Base-by-base conservation (phyloP, 1,140 invertebrate genomes). In the Eciton burchellii region DNA sequence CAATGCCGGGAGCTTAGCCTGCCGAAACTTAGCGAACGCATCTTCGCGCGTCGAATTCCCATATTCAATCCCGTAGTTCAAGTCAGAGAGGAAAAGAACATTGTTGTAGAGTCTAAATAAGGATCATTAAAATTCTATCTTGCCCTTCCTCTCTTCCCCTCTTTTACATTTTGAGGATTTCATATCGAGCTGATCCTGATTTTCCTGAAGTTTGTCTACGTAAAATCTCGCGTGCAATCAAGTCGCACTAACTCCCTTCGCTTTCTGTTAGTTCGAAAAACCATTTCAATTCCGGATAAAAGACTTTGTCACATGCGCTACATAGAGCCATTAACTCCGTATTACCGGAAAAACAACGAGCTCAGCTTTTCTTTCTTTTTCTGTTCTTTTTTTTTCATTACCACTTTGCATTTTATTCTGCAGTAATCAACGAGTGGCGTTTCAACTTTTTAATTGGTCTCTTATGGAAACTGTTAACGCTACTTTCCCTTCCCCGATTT, bases 361-460 rank as follows among this genome's bases (percentile, higher is more conserved):
- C 63, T n/a, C 59, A 76, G 65, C 21, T 77, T 26, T 66, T n/a
- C n/a, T n/a, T n/a, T n/a, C n/a, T n/a, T n/a, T n/a, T n/a, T n/a
- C n/a, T n/a, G n/a, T n/a, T n/a, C n/a, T n/a, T n/a, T n/a, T n/a
- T n/a, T n/a, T n/a, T 68, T n/a, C 19, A 26, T 54, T 68, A 68
- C 26, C 11, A 26, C 49, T 77, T 77, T 68, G 9, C 24, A 29
- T 68, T 79, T 57, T 79, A 56, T 43, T 66, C 21, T 21, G 1
- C n/a, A 11, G 14, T 26, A 79, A 79, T 77, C 29, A 24, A 66
- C 47, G 35, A 26, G 21, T 21, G 63, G 14, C 35, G n/a, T 24
- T 79, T 70, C n/a, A 29, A 79, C 63, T 70, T 79, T 68, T 68
- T 56, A 79, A 79, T 70, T 79, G 52, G 24, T 56, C 35, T 41